A percentile compares a stretch with the other conserved stretches of the same genome.
phyloP scores from a whole-genome alignment of 2,888 invertebrate genomes.

The Drosophila paranaensis region DNA sequence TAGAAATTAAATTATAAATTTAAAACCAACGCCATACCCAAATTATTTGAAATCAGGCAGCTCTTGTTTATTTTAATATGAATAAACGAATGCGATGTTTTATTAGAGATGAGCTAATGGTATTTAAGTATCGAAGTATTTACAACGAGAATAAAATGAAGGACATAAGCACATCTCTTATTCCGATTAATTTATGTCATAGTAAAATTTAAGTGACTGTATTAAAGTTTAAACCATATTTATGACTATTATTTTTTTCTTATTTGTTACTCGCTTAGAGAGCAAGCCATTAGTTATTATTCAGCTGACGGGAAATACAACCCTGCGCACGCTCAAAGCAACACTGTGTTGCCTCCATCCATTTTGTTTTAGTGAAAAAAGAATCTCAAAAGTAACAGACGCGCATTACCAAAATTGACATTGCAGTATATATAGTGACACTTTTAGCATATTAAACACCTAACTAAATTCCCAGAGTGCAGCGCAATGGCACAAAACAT shows the following conservation, averaged over 20 bases:
- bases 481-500: conserved; percentile 93
- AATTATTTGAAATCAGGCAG: background rate
- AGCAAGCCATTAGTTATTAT: conserved; percentile 28
- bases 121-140: conserved; percentile 16
- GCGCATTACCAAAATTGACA: conserved; percentile 67
- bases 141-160: background rate
- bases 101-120: conserved; percentile 27
- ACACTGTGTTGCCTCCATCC: conserved; percentile 66
- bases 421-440: conserved; percentile 51
- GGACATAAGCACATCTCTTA: background rate
- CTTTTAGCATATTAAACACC: conserved; percentile 38
- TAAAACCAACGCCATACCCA: background rate
- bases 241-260: background rate
- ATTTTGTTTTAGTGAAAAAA: conserved; percentile 80
- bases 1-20: background rate
- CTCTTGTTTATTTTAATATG: conserved; percentile 1
- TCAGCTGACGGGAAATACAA: conserved; percentile 58
- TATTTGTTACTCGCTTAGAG: conserved; percentile 17
- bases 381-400: conserved; percentile 64
- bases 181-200: background rate
- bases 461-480: conserved; percentile 59
- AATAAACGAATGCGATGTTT: background rate
- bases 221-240: background rate
- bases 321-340: conserved; percentile 68
- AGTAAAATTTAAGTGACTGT: background rate